phyloP scores from a whole-genome alignment of 2,113 vertebrate genomes.

The Mystacornis crossleyi region DNA sequence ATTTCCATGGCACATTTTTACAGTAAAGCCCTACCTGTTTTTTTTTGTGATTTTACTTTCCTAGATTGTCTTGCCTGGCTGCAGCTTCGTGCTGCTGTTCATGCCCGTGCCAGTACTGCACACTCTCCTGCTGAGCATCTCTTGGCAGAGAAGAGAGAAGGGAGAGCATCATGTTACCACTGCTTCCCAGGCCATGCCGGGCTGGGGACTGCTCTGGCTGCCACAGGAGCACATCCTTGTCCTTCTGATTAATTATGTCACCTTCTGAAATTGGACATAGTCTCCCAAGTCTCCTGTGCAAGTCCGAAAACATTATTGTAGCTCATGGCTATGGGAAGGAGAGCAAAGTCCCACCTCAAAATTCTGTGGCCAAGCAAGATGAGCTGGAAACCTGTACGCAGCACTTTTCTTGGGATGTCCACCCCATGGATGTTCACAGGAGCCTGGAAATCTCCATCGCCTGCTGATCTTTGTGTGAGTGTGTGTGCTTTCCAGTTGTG shows the following conservation, averaged over 20 bases:
- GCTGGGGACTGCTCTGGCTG: not conserved
- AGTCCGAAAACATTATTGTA: rapidly evolving
- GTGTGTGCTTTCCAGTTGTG: not conserved
- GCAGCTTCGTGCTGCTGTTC: not conserved
- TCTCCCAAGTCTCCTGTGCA: not conserved
- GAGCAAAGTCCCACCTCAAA: not conserved
- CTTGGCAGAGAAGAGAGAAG: not conserved
- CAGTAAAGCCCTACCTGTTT: not conserved
- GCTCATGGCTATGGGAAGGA: not conserved
- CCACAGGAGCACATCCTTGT: not conserved
- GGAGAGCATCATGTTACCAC: rapidly evolving
- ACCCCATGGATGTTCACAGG: not conserved
- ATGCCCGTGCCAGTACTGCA: not conserved
- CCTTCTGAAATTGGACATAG: not conserved
- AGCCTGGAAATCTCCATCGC: not conserved
- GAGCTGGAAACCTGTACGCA: not conserved
- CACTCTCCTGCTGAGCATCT: not conserved
- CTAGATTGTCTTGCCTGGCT: not conserved
- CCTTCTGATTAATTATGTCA: not conserved
- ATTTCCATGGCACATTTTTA: not conserved
- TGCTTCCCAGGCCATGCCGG: rapidly evolving
- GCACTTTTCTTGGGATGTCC: not conserved
- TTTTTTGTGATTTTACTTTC: not conserved
- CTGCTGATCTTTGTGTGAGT: not conserved
- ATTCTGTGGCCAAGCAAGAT: not conserved